Base-by-base conservation (phyloP, 2,797 vertebrate genomes). In the Cyclura pinguis region DNA sequence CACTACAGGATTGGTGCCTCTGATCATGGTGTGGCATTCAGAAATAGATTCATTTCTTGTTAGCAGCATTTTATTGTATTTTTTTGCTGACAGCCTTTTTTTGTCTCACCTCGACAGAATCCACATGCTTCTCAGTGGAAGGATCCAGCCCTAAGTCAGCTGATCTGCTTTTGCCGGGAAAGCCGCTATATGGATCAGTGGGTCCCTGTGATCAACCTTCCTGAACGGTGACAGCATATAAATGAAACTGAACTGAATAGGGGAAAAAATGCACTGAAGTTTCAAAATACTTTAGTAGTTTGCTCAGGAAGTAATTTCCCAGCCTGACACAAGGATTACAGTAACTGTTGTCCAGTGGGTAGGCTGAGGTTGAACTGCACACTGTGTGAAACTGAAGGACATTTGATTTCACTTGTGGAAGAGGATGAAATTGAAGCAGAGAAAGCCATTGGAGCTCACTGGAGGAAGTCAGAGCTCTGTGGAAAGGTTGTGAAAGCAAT, bases 131-230 rank as follows among this genome's bases (percentile, higher is more conserved):
- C 98, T 0, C 96, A 97, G 69, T 98, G 98, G 96, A 99, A 99
- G 96, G 98, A 99, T 88, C 98, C 98, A 24, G 98, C 99, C 2
- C 96, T 99, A 93, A 98, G 98, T 94, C 98, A 99, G 96, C 98
- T 99, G 78, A 98, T 98, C 96, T 96, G 98, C 77, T 99, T 99
- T 97, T 99, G 99, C 97, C 98, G 97, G 95, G 98, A 99, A 96
- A 98, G 98, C 90, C 98, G 98, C 35, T 98, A 98, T 93, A 94
- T 98, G 98, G 98, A 99, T 91, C 99, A 99, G 97, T 99, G 99
- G 99, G 99, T 99, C 82, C 99, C 99, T 0, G 97, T 99, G 57
- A 98, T 99, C 91, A 98, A 99, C 95, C 98, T 99, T 32, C 99
- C 98, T 0, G 98, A 99, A 93, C 98, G 99, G 96, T 99, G 98